Evolutionary conservation across 35 echinoderm and acorn worm species (phyloP).

Genomic region (Anneissia japonica): DNA sequence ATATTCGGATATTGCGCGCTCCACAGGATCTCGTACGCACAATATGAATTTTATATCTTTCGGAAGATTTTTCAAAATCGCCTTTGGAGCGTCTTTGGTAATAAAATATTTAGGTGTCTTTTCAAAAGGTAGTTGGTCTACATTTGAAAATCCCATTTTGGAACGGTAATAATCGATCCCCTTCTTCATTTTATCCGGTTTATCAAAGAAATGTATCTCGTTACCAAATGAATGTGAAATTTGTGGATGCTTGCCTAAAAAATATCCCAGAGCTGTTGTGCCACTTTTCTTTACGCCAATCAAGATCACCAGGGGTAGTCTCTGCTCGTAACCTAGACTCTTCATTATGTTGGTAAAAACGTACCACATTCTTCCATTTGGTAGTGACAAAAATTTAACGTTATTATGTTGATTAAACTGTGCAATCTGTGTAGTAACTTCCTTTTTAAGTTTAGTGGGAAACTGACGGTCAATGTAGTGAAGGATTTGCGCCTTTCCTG

Average conservation of each 20-base stretch:
- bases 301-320: slow-evolving; percentile 40
- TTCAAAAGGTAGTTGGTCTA: slow-evolving; percentile 31
- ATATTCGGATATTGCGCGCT: slow-evolving; percentile 46
- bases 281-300: slow-evolving; percentile 54
- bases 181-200: background rate
- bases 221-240: slow-evolving; percentile 37
- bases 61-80: background rate
- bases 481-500: background rate
- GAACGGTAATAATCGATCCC: slow-evolving; percentile 43
- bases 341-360: slow-evolving; percentile 15
- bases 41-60: slow-evolving; percentile 41
- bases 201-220: slow-evolving; percentile 60
- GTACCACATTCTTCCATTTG: slow-evolving; percentile 13
- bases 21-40: slow-evolving; percentile 42
- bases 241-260: slow-evolving; percentile 34
- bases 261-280: slow-evolving; percentile 47
- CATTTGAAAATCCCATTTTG: slow-evolving; percentile 31
- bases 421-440: background rate
- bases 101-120: slow-evolving; percentile 50
- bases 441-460: background rate
- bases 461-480: background rate
- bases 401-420: background rate
- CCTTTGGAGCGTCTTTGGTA: slow-evolving; percentile 24
- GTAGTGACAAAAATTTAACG: background rate
- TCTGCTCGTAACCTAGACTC: slow-evolving; percentile 13